Percentiles rank a stretch among this genome's conserved stretches.
These are phyloP conservation scores for Paramormyrops kingsleyae DNA, from an alignment of 2,113 vertebrate species.

Conservation along the genomic window DNA sequence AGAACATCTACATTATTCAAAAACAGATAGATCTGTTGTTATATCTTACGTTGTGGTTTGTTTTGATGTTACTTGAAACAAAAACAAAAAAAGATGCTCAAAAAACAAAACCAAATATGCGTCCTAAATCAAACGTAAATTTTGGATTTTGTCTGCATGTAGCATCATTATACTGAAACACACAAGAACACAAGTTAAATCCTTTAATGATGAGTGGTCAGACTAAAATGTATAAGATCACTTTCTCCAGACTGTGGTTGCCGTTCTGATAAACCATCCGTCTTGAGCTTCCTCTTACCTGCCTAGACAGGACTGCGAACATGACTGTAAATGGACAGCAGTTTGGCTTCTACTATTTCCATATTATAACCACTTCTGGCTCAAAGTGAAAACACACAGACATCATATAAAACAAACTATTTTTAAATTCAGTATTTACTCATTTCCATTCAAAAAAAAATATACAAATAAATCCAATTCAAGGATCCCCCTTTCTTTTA, in stretches of 20 bases:
- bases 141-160: neutral
- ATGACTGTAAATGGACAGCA: neutral
- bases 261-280: neutral
- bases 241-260: neutral
- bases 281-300: neutral
- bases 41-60: too few relatives aligned
- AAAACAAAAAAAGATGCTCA: neutral
- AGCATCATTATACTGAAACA: neutral
- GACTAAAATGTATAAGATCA: neutral
- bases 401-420: neutral
- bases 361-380: neutral
- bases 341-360: too few relatives aligned
- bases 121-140: neutral
- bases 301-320: neutral
- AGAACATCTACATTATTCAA: too few relatives aligned
- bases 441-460: neutral
- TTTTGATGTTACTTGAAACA: too few relatives aligned
- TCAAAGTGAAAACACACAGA: neutral
- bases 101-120: neutral
- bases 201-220: neutral
- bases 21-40: too few relatives aligned
- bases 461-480: neutral
- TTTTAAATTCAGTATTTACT: neutral
- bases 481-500: neutral
- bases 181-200: neutral